phyloP scores from a whole-genome alignment of 2,797 vertebrate genomes.

The Eulemur mongoz region DNA sequence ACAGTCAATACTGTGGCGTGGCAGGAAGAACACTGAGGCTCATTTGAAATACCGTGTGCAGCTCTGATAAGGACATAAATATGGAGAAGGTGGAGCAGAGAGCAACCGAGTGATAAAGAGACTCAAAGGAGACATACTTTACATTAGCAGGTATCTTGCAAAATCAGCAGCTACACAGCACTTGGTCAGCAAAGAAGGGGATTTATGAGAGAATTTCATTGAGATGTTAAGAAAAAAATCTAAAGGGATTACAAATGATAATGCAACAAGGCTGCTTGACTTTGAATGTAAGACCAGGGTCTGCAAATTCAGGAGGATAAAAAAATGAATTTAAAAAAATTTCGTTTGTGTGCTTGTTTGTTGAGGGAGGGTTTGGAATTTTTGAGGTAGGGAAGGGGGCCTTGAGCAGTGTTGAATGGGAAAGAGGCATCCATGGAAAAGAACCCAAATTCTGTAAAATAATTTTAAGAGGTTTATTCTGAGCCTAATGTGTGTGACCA shows the following conservation, averaged over 20 bases:
- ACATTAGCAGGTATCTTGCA: conserved; percentile 71
- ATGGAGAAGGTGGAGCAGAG: conserved; percentile 60
- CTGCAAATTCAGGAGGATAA: conserved; percentile 31
- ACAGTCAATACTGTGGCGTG: conserved; percentile 47
- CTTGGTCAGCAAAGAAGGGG: conserved; percentile 75
- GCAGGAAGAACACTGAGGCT: conserved; percentile 44
- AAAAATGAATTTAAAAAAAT: neutral
- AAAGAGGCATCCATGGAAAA: neutral
- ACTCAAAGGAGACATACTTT: conserved; percentile 58
- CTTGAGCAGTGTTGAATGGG: neutral
- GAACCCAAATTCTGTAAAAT: neutral
- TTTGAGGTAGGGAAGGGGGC: neutral
- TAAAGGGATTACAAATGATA: conserved; percentile 53
- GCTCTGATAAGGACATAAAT: conserved; percentile 68
- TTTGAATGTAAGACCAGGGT: neutral
- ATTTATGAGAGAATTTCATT: conserved; percentile 74
- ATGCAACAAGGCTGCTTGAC: conserved; percentile 31
- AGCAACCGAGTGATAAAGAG: conserved; percentile 62
- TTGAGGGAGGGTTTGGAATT: neutral
- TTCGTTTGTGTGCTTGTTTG: neutral
- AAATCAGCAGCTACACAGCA: conserved; percentile 74
- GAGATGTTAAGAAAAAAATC: conserved; percentile 64
- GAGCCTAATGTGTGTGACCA: neutral
- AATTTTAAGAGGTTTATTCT: neutral
- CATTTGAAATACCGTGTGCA: conserved; percentile 26